Base-by-base conservation (phyloP, 2,888 invertebrate species). In the Andrena minutula region DNA sequence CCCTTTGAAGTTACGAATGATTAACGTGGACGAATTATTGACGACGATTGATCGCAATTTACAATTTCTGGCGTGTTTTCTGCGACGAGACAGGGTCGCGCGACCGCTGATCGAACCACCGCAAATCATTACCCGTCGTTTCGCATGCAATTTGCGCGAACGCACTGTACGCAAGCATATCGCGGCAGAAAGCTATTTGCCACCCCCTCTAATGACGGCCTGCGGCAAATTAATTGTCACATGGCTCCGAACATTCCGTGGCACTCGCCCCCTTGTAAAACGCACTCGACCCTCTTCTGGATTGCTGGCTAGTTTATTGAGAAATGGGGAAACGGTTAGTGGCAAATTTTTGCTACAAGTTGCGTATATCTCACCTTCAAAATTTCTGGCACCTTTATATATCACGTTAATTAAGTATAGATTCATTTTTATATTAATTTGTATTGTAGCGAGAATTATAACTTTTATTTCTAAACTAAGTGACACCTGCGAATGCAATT, bases 111-210 rank as follows among this genome's bases (percentile, higher is more conserved):
- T 82, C 82, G 73, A 83, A 47, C 83, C 53, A 72, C 77, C 82
- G 77, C 83, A 82, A 77, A 83, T 83, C 77, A 82, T 83, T 83
- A 70, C 53, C 63, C 58, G 64, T 32, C 35, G 81, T 81, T 74
- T 79, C 70, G 75, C 82, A 66, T 75, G 75, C 82, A 82, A 82
- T 82, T 82, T 81, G 75, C 35, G 35, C 65, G 73, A 81, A 63
- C 70, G 71, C 81, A 63, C 51, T 66, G 69, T 66, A 61, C 61
- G 75, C 70, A 75, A 72, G 70, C 66, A 70, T 82, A 75, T 75
- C 82, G 82, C 82, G 68, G 61, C 75, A 63, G 82, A 81, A 81
- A 82, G 82, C 82, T 82, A 81, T 82, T 82, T 75, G 65, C 75
- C 61, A 41, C 53, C 56, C 28, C 60, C 70, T 69, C 81, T 75